phyloP scores from a whole-genome alignment of 2,113 vertebrate species.

The Engystomops pustulosus region DNA sequence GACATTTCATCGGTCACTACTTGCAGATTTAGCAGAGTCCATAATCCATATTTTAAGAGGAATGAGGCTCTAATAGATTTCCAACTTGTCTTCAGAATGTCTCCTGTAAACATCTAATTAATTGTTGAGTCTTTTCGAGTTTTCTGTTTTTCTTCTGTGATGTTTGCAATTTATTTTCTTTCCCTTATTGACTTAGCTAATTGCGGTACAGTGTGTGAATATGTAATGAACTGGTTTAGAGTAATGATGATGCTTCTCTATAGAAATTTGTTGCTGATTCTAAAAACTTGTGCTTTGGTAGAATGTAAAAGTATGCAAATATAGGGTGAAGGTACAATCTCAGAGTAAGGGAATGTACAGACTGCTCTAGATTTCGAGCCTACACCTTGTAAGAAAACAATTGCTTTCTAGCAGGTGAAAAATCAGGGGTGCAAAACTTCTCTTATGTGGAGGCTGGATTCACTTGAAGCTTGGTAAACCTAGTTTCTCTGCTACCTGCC shows the following conservation, averaged over 20 bases:
- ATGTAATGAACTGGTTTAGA: constrained; percentile 43
- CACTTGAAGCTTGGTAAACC: too few relatives aligned
- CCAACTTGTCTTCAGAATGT: constrained; percentile 23
- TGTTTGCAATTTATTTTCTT: constrained; percentile 49
- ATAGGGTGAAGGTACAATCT: neutral
- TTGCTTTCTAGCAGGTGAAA: too few relatives aligned
- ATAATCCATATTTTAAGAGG: constrained; percentile 24
- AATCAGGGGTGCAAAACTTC: too few relatives aligned
- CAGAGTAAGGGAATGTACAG: neutral
- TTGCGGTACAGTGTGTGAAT: constrained; percentile 55
- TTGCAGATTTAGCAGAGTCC: neutral
- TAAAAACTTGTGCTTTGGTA: neutral
- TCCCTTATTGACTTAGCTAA: constrained; percentile 52
- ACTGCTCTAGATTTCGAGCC: too few relatives aligned
- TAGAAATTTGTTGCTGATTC: neutral
- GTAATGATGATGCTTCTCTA: constrained; percentile 23
- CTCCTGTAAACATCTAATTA: constrained; percentile 24
- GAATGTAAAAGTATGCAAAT: neutral
- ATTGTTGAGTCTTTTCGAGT: constrained; percentile 48
- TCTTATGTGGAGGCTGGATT: too few relatives aligned
- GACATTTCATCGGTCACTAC: too few relatives aligned
- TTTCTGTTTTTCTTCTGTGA: constrained; percentile 48
- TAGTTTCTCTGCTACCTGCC: too few relatives aligned
- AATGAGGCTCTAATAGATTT: constrained; percentile 19
- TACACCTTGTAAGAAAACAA: too few relatives aligned